phyloP scores from a whole-genome alignment of 2,888 invertebrate genomes.

The Hyposoter didymator region DNA sequence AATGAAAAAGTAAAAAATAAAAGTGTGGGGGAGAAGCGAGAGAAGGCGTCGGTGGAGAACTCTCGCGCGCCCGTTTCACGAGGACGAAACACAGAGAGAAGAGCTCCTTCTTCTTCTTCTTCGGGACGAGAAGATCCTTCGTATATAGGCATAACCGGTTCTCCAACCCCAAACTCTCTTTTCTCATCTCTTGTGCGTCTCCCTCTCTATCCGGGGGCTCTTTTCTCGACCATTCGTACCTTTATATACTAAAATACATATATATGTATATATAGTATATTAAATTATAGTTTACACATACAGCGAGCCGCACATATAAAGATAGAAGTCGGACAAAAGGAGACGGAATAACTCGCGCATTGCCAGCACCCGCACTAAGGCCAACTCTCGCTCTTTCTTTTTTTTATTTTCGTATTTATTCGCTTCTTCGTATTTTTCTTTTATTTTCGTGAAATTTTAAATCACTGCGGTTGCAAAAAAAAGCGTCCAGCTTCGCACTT shows the following conservation, averaged over 20 bases:
- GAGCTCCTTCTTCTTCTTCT: conserved; percentile 24
- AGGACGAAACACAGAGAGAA: conserved; percentile 65
- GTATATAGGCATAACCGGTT: conserved; percentile 48
- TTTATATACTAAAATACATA: conserved; percentile 34
- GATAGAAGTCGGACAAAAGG: conserved; percentile 50
- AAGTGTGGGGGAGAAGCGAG: conserved; percentile 63
- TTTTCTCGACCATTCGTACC: conserved; percentile 57
- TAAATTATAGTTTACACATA: conserved; percentile 41
- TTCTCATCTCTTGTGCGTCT: conserved; percentile 53
- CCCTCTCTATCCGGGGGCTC: conserved; percentile 60
- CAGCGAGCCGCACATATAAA: neutral
- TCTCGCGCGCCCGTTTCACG: conserved; percentile 56
- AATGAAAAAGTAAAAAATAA: conserved; percentile 57
- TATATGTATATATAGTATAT: conserved; percentile 34
- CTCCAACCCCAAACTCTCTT: conserved; percentile 54
- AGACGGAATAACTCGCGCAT: conserved; percentile 50
- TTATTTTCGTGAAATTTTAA: conserved; percentile 26
- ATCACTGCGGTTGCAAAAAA: conserved; percentile 17
- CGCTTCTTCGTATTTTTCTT: neutral
- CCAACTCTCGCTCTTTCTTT: conserved; percentile 2
- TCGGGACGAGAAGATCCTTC: conserved; percentile 69
- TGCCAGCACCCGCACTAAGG: conserved; percentile 51
- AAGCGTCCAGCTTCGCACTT: conserved; percentile 37
- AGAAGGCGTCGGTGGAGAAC: conserved; percentile 70
- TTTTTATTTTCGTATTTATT: conserved; percentile 31